These are phyloP conservation scores for Eptesicus fuscus DNA, from an alignment of 2,113 vertebrate species.

Conservation along the genomic window DNA sequence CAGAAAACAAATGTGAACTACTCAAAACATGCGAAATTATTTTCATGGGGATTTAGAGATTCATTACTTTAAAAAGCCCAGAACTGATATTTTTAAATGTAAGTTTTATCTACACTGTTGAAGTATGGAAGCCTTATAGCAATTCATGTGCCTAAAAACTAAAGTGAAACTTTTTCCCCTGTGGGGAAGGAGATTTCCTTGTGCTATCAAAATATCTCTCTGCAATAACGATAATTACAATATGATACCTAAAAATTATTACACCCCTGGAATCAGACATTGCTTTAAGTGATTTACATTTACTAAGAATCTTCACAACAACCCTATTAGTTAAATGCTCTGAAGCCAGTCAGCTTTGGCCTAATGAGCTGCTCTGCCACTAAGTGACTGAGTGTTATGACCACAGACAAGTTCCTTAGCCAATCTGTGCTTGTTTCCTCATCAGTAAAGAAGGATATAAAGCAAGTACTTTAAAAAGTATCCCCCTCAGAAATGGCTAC, in stretches of 20 bases:
- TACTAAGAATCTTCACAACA: slow-evolving; percentile 29
- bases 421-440: not conserved
- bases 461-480: not conserved
- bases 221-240: not conserved
- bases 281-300: not conserved
- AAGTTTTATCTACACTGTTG: not conserved
- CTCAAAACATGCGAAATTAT: slow-evolving; percentile 20
- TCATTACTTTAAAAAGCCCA: not conserved
- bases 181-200: not conserved
- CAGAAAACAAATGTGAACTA: not conserved
- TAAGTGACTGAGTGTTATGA: not conserved
- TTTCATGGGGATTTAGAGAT: slow-evolving; percentile 32
- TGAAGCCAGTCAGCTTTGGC: not conserved
- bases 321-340: not conserved
- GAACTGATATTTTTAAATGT: not conserved
- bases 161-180: not conserved
- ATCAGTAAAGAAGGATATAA: not conserved
- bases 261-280: not conserved
- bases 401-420: not conserved
- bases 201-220: not conserved
- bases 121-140: not conserved
- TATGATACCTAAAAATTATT: not conserved
- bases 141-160: not conserved
- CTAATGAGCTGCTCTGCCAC: not conserved
- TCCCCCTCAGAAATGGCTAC: not conserved